Conservation (phyloP, 2,113 vertebrate genomes). For the Lasiurus borealis region DNA sequence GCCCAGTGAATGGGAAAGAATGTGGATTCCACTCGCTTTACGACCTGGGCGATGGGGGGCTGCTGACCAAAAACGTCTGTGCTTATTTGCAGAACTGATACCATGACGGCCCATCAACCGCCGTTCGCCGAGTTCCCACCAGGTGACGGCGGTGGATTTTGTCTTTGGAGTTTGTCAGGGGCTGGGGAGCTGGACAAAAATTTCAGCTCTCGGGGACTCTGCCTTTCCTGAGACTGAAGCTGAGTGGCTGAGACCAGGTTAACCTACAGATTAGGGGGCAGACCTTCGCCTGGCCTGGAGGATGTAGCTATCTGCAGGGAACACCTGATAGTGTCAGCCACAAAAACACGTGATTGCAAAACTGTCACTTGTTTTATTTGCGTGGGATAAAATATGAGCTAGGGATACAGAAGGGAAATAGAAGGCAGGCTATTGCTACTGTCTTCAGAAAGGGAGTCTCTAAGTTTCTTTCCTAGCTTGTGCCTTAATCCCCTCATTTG, state of each 20-base stretch:
- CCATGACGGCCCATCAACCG: slow-evolving; percentile 62
- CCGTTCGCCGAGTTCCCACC: slow-evolving; percentile 70
- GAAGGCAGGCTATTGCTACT: neutral
- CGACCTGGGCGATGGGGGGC: slow-evolving; percentile 47
- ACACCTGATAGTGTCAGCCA: neutral
- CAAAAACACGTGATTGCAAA: neutral
- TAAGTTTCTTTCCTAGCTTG: neutral
- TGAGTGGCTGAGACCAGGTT: neutral
- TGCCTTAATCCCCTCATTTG: neutral
- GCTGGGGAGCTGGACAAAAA: slow-evolving; percentile 27
- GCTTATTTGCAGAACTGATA: slow-evolving; percentile 81
- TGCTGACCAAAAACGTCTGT: slow-evolving; percentile 78
- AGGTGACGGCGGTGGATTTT: slow-evolving; percentile 43
- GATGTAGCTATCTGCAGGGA: neutral
- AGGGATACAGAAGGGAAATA: neutral
- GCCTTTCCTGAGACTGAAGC: slow-evolving; percentile 36
- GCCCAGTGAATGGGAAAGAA: slow-evolving; percentile 82
- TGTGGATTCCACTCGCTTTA: slow-evolving; percentile 75
- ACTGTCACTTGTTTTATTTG: slow-evolving; percentile 2
- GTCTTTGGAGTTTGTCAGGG: slow-evolving; percentile 33
- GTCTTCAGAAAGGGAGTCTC: neutral
- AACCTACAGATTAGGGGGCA: neutral
- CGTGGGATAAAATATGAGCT: neutral
- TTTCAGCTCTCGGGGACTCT: slow-evolving; percentile 10
- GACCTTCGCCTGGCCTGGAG: neutral